Conservation (phyloP, 2,888 invertebrate species). For the Xestia sexstrigata region DNA sequence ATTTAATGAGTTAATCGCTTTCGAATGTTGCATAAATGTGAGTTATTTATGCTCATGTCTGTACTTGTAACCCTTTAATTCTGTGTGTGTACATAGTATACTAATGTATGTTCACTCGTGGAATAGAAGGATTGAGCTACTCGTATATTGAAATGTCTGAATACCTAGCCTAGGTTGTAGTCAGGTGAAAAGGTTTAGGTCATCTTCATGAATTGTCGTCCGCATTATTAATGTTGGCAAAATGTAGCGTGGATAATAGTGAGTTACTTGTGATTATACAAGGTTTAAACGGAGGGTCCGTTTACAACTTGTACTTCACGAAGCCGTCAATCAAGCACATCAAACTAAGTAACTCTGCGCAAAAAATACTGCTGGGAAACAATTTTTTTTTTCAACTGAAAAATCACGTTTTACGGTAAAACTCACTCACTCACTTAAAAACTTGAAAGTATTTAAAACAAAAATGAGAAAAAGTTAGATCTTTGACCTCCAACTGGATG, state of each 20-base stretch:
- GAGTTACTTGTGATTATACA: neutral
- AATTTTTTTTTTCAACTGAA: too few species aligned
- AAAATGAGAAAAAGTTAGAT: too few species aligned
- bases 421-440: too few species aligned
- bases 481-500: too few species aligned
- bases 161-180: neutral
- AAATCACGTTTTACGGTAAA: too few species aligned
- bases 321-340: too few species aligned
- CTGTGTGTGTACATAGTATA: neutral
- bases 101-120: neutral
- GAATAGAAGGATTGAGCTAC: conserved; percentile 5
- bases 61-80: neutral
- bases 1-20: neutral
- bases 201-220: conserved; percentile 1
- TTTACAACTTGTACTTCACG: too few species aligned
- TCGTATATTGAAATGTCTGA: neutral
- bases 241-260: neutral
- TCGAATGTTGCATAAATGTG: neutral
- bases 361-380: too few species aligned
- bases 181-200: neutral
- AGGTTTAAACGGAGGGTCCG: too few species aligned
- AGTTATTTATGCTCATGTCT: neutral
- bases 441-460: too few species aligned
- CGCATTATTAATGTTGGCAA: neutral
- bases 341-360: too few species aligned